Evolutionary conservation across 2,888 invertebrate species (phyloP).

Genomic region (Nomada fabriciana): DNA sequence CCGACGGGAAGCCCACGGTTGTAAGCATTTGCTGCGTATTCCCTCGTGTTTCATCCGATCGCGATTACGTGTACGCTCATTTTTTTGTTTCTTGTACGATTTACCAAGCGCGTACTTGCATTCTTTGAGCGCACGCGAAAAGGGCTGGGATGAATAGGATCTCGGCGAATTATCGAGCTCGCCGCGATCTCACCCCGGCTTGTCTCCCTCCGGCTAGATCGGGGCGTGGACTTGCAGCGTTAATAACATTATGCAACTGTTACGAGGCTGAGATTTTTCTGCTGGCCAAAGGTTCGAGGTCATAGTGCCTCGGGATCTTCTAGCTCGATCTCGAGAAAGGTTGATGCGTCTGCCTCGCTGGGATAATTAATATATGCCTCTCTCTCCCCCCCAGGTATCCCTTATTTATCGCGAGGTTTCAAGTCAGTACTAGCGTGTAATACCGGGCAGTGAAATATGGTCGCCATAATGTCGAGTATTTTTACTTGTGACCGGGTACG

Average conservation of each 20-base stretch:
- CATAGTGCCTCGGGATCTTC: slow-evolving; percentile 43
- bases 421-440: slow-evolving; percentile 60
- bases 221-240: slow-evolving; percentile 1
- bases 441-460: slow-evolving; percentile 70
- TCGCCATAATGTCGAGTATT: slow-evolving; percentile 70
- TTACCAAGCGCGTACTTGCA: not conserved
- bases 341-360: slow-evolving; percentile 65
- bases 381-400: slow-evolving; percentile 50
- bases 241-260: slow-evolving; percentile 50
- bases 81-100: not conserved
- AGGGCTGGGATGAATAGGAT: not conserved
- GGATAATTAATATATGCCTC: slow-evolving; percentile 68
- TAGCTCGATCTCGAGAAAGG: slow-evolving; percentile 52
- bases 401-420: slow-evolving; percentile 68
- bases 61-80: slow-evolving; percentile 8
- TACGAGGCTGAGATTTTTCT: slow-evolving; percentile 37
- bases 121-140: not conserved
- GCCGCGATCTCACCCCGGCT: not conserved
- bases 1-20: slow-evolving; percentile 16
- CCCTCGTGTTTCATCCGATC: slow-evolving; percentile 15
- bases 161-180: not conserved
- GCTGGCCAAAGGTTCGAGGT: slow-evolving; percentile 34
- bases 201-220: not conserved
- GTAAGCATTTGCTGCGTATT: slow-evolving; percentile 2
- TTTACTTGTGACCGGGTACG: slow-evolving; percentile 64